Evolutionary conservation across 1,140 invertebrate species (phyloP), one percentile per base, ranked within the genome.

Genomic region (Drosophila guanche): DNA sequence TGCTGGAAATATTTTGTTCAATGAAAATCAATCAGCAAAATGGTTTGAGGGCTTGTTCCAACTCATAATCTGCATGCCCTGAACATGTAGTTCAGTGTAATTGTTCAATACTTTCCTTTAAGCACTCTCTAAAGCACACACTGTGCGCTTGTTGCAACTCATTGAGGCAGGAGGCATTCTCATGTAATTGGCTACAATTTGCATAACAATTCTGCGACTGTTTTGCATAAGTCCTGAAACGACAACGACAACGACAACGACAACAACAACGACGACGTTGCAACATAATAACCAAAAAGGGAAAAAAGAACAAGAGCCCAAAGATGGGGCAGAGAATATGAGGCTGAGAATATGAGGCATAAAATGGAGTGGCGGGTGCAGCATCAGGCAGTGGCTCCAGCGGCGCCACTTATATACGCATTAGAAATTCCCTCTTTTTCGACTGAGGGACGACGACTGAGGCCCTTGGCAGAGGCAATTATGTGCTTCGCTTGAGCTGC

Each of bases 201-300:
- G 83, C 83, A 88, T 88, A 88, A 88, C 83, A 88, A 88, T 88
- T 88, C 83, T 79, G 83, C 74, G 83, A 88, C 83, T 88, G 83
- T 88, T 88, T 88, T 88, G 83, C 83, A 88, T 88, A 88, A 86
- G 78, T 86, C 83, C 78, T 78, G 73, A 63, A 58, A 59, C 58
- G 16, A 16, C 22, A 6, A 16, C 40, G 14, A 46, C 42, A 43
- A 22, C 71, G 65, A 59, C 58, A 27, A 16, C 22, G 5, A 16
- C 40, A 8, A 46, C 42, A 43, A 22, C 47, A 25, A 52, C 37
- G 41, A 60, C 62, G 56, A 86, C 73, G 68, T 66, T 81, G 84
- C 81, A 88, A 88, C 83, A 88, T 88, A 78, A 86, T 86, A 85
- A 78, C 83, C 41, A 37, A 57, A 37, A 37, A 37, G 16, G 16